Conservation (phyloP, 2,113 vertebrate species). For the Cyphomyrus discorhynchus region DNA sequence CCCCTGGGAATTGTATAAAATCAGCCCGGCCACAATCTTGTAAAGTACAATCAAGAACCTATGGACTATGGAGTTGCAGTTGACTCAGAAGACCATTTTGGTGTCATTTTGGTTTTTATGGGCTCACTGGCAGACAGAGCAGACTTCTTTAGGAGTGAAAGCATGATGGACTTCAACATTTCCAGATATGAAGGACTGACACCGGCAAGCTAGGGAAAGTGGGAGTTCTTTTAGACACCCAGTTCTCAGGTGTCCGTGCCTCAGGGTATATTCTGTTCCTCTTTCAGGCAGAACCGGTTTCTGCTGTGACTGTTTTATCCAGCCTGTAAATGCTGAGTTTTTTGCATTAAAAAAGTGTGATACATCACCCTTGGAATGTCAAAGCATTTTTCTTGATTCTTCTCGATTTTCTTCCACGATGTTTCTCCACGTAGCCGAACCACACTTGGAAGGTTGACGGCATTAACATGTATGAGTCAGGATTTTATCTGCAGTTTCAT, state of each 20-base stretch:
- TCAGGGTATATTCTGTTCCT: neutral
- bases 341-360: constrained; percentile 14
- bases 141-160: neutral
- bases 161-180: neutral
- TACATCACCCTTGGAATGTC: neutral
- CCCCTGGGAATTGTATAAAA: neutral
- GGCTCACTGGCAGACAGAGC: neutral
- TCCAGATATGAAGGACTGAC: neutral
- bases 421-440: neutral
- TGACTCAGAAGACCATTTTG: neutral
- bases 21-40: neutral
- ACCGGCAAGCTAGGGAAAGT: neutral
- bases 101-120: neutral
- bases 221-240: neutral
- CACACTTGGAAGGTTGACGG: neutral
- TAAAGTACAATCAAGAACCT: neutral
- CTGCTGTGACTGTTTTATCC: neutral
- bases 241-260: neutral
- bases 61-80: neutral
- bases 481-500: neutral
- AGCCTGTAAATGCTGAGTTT: neutral
- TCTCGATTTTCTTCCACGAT: neutral
- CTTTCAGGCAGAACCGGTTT: neutral
- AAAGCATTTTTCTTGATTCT: neutral
- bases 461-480: neutral